Base-by-base conservation (phyloP, 2,888 invertebrate genomes). In the Acheta domesticus region DNA sequence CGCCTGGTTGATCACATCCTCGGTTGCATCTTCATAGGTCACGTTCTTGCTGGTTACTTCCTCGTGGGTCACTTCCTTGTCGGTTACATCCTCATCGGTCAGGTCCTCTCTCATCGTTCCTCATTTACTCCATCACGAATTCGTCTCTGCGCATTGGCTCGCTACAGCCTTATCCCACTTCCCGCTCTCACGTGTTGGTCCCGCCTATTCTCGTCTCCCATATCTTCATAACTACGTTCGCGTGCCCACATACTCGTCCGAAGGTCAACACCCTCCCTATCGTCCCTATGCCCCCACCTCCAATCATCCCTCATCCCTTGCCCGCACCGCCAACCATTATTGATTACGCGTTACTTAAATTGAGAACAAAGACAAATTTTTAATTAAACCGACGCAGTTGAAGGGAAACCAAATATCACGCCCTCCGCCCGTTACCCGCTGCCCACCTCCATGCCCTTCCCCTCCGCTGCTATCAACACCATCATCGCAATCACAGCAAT, bases 341-440 rank as follows among this genome's bases (percentile, higher is more conserved):
- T 62, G 62, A 62, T 62, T 62, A 62, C 62, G 62, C 62, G 62
- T 62, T 62, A 62, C 11, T 62, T 62, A 62, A 62, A 62, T 62
- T 62, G 62, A 14, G 62, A 62, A 62, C 62, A 62, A 62, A 62
- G 62, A 62, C 62, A 62, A 62, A 14, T 62, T 62, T n/a, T 62
- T 62, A 62, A 62, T 62, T 62, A 62, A 62, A 62, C 12, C 14
- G 62, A n/a, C 62, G 62, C 62, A 62, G 62, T 62, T 62, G 62
- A 62, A 62, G 62, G 62, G 62, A 62, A 62, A 62, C 62, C 62
- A 62, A 62, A 62, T 62, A 62, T 19, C 62, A 62, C n/a, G 62
- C 62, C 62, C 62, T 62, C 62, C 62, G 62, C 62, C 16, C n/a
- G 62, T 14, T n/a, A n/a, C 62, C n/a, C 16, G 62, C 62, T 0